Evolutionary conservation across 2,113 vertebrate genomes (phyloP).

Genomic region (Monopterus albus): DNA sequence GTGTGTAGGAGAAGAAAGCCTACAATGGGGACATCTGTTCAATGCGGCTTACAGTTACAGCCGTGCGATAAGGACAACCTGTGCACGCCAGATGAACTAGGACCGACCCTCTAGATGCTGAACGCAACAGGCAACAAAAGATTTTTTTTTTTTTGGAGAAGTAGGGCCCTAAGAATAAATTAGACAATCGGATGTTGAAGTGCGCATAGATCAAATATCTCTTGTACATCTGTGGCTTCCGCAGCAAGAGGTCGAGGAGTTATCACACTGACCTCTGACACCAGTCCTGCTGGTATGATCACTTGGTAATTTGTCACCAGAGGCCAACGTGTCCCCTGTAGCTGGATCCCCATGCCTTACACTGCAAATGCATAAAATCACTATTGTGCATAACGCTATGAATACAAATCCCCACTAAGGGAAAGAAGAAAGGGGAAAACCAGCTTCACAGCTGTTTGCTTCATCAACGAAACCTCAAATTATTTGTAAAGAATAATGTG

Average conservation of each 20-base stretch:
- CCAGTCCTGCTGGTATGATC: conserved; percentile 67
- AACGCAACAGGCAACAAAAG: conserved; percentile 68
- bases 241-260: conserved; percentile 43
- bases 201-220: conserved; percentile 35
- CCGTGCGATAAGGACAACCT: conserved; percentile 88
- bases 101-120: conserved; percentile 42
- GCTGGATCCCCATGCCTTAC: conserved; percentile 25
- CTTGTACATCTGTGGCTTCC: not conserved
- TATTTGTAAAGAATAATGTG: not conserved
- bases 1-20: conserved; percentile 91
- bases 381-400: conserved; percentile 17
- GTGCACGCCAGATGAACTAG: conserved; percentile 81
- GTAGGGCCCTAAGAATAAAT: conserved; percentile 32
- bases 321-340: conserved; percentile 57
- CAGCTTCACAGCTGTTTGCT: conserved; percentile 5
- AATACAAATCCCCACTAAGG: not conserved
- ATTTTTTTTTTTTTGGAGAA: not conserved
- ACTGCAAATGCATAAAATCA: conserved; percentile 48
- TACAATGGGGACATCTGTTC: conserved; percentile 99
- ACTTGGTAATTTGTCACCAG: conserved; percentile 73
- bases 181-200: conserved; percentile 3
- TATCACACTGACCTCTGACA: conserved; percentile 73
- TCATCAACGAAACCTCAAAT: no score
- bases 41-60: conserved; percentile 90
- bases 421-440: conserved; percentile 6